phyloP scores from a whole-genome alignment of 2,113 vertebrate genomes.

The Ceyx cyanopectus region DNA sequence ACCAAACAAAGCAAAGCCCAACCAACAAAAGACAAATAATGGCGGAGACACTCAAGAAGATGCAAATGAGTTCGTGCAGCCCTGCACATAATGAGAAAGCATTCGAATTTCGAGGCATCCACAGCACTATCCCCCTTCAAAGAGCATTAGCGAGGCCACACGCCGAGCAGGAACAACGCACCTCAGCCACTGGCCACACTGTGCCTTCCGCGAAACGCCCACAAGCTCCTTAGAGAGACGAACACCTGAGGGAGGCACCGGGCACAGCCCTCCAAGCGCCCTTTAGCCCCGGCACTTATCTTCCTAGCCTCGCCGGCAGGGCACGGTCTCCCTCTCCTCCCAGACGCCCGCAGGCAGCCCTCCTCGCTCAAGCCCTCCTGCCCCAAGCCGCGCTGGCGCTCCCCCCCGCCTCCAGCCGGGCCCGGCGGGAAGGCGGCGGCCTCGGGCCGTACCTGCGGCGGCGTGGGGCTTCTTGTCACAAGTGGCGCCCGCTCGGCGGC shows the following conservation, averaged over 20 bases:
- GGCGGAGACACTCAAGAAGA: not conserved
- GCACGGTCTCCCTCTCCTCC: not conserved
- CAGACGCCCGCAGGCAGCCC: too few relatives aligned
- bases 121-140: not conserved
- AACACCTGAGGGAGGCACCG: rapidly evolving
- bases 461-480: constrained; percentile 2
- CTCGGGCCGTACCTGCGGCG: constrained; percentile 21
- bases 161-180: rapidly evolving
- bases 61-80: not conserved
- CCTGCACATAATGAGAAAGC: not conserved
- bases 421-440: not conserved
- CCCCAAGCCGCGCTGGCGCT: not conserved
- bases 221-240: rapidly evolving
- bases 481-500: not conserved
- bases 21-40: not conserved
- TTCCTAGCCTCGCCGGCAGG: rapidly evolving
- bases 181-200: not conserved
- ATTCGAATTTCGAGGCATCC: rapidly evolving
- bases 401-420: not conserved
- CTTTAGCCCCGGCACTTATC: rapidly evolving
- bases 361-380: not conserved
- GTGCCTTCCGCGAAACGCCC: rapidly evolving
- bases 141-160: rapidly evolving
- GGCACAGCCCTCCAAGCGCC: rapidly evolving
- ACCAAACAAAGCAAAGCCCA: not conserved